These are phyloP conservation scores for Frankliniella fusca DNA, from an alignment of 2,888 invertebrate species.

Conservation along the genomic window DNA sequence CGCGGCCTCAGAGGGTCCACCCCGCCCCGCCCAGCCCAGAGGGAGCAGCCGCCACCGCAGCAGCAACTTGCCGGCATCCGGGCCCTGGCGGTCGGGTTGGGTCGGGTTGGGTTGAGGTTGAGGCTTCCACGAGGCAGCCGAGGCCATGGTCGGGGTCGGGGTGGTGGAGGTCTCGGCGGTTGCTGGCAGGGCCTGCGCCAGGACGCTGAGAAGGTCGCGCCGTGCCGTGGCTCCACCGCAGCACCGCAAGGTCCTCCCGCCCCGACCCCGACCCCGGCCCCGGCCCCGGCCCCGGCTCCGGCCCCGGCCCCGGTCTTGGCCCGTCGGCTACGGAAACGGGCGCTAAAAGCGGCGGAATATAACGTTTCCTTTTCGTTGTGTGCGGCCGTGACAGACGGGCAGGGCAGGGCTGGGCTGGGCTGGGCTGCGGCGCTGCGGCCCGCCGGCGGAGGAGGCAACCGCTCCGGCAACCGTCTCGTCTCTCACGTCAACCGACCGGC, in stretches of 20 bases:
- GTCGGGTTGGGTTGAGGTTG: no score
- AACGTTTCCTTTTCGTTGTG: slow-evolving; percentile 13
- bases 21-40: no score
- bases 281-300: neutral
- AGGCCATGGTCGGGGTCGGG: neutral
- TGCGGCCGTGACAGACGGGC: no score
- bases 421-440: neutral
- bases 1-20: no score
- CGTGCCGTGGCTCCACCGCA: neutral
- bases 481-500: neutral
- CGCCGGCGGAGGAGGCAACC: neutral
- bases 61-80: no score
- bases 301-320: neutral
- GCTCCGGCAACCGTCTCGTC: neutral
- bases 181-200: neutral
- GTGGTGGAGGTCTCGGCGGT: neutral
- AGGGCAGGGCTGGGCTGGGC: no score
- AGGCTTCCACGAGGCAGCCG: neutral
- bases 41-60: no score
- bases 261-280: neutral
- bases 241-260: neutral
- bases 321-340: neutral
- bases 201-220: neutral
- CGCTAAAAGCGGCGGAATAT: slow-evolving; percentile 7
- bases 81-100: no score